These are phyloP conservation scores for Cylas formicarius DNA, from an alignment of 1,140 invertebrate species.

Conservation along the genomic window DNA sequence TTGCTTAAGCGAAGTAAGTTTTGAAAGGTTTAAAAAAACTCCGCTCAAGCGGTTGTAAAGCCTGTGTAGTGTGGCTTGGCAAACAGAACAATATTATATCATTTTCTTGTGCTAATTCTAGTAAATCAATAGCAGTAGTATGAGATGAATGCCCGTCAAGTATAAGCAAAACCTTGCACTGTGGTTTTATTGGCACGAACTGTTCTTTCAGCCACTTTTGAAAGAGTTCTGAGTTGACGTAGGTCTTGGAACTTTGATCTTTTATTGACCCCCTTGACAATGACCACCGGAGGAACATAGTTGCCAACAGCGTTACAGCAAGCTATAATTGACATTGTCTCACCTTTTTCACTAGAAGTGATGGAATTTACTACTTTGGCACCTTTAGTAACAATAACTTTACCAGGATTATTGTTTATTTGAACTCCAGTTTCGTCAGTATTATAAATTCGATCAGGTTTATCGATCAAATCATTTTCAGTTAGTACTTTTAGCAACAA, in stretches of 20 bases:
- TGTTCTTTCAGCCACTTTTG: too few relatives aligned
- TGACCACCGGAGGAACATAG: slow-evolving; percentile 33
- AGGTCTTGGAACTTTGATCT: slow-evolving; percentile 38
- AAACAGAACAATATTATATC: slow-evolving; percentile 33
- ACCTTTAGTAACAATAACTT: slow-evolving; percentile 40
- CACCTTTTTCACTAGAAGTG: slow-evolving; percentile 24
- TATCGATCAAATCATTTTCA: too few relatives aligned
- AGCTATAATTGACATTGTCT: slow-evolving; percentile 29
- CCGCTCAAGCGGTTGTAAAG: slow-evolving; percentile 35
- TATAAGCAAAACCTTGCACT: too few relatives aligned
- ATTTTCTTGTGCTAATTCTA: slow-evolving; percentile 32
- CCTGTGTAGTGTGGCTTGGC: slow-evolving; percentile 35
- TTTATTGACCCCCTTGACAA: slow-evolving; percentile 38
- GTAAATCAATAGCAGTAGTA: slow-evolving; percentile 19
- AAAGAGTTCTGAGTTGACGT: too few relatives aligned
- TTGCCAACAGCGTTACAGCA: slow-evolving; percentile 31
- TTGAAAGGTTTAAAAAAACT: slow-evolving; percentile 33
- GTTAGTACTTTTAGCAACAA: too few relatives aligned
- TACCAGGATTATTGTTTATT: slow-evolving; percentile 38
- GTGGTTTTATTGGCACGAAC: too few relatives aligned
- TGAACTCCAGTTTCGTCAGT: slow-evolving; percentile 40
- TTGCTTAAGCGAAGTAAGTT: slow-evolving; percentile 18
- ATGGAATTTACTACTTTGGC: slow-evolving; percentile 36
- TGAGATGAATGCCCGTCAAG: slow-evolving; percentile 28
- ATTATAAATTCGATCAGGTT: too few relatives aligned